Conservation (phyloP, 2,113 vertebrate genomes). For the Engystomops pustulosus region DNA sequence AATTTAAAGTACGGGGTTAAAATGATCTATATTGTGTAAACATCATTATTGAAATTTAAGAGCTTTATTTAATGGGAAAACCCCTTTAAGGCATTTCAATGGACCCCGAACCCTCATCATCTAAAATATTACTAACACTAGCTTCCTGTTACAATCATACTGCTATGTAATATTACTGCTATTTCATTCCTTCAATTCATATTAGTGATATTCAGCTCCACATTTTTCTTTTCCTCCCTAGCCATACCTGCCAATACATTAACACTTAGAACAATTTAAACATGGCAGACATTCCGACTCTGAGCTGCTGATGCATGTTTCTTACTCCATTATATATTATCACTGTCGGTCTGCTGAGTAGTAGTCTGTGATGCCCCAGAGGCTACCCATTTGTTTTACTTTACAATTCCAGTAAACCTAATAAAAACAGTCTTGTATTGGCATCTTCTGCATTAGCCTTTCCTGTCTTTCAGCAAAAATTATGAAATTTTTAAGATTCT, state of each 20-base stretch:
- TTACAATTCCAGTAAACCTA: background rate
- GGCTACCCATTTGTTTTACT: background rate
- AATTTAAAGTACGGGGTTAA: no score
- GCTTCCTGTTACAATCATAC: background rate
- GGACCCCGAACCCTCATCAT: no score
- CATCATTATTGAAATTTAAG: no score
- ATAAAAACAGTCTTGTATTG: background rate
- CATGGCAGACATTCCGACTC: background rate
- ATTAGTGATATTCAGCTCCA: background rate
- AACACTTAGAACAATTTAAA: background rate
- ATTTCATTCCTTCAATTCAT: background rate
- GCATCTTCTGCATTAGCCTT: background rate
- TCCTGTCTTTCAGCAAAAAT: background rate
- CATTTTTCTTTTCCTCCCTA: background rate
- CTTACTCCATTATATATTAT: background rate
- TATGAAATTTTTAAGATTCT: background rate
- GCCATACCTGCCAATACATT: background rate
- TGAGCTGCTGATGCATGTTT: background rate
- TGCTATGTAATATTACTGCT: background rate
- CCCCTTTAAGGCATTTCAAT: no score
- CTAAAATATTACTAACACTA: background rate
- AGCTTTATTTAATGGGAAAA: no score
- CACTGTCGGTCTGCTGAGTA: background rate
- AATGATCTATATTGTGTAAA: no score
- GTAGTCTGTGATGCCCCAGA: no score